Percentiles rank a stretch among this genome's conserved stretches.
These are phyloP conservation scores for Heliangelus exortis DNA, from an alignment of 2,797 vertebrate species.

Conservation along the genomic window DNA sequence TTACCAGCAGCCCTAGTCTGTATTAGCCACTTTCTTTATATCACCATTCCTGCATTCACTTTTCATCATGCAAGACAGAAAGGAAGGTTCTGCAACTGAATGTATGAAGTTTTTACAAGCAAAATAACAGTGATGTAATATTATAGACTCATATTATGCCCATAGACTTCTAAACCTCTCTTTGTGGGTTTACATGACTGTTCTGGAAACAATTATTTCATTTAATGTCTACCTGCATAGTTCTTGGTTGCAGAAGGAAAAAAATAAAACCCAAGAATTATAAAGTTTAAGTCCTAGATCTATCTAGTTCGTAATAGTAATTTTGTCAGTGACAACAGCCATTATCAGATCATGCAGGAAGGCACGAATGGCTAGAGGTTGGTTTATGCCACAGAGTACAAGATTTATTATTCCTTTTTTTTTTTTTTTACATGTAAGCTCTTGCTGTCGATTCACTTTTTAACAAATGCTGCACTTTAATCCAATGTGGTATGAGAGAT, in stretches of 20 bases:
- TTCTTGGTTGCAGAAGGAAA: not conserved
- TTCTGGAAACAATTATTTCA: not conserved
- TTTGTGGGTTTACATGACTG: not conserved
- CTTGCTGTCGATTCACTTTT: not conserved
- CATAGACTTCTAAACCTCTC: not conserved
- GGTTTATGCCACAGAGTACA: not conserved
- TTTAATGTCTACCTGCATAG: not conserved
- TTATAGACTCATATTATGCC: not conserved
- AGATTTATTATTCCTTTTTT: not conserved
- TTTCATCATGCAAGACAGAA: not conserved
- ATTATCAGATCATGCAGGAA: not conserved
- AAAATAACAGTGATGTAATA: not conserved
- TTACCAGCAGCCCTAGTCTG: not conserved
- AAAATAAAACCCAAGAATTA: not conserved
- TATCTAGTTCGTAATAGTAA: not conserved
- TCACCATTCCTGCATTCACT: not conserved
- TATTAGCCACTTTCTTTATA: not conserved
- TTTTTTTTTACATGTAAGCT: not conserved
- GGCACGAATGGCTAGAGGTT: not conserved
- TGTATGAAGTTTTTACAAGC: not conserved
- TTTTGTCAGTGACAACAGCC: not conserved
- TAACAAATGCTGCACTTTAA: conserved; percentile 7
- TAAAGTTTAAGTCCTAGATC: not conserved
- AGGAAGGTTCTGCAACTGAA: not conserved
- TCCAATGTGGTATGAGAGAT: not conserved